Evolutionary conservation across 64 coral and sea anemone species (phyloP).

Genomic region (Pocillopora damicornis): DNA sequence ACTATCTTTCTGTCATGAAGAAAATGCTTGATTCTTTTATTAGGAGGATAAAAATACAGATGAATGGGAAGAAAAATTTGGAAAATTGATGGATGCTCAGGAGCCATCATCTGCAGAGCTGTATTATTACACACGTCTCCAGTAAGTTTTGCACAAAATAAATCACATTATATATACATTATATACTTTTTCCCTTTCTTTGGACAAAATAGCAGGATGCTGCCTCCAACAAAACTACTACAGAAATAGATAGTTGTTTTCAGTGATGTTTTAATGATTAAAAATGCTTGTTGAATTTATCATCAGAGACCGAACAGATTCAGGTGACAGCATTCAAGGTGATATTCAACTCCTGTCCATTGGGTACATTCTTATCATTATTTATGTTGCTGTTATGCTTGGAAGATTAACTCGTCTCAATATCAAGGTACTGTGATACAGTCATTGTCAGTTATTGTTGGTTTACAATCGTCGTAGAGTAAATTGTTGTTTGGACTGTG

Average conservation of each 20-base stretch:
- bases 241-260: too few species aligned
- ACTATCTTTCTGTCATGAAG: not conserved
- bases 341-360: constrained; percentile 76
- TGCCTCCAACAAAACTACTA: too few species aligned
- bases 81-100: constrained; percentile 30
- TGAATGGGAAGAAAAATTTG: constrained; percentile 54
- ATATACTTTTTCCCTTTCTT: too few species aligned
- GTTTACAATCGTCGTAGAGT: not conserved
- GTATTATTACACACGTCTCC: constrained; percentile 5
- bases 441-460: not conserved
- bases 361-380: constrained; percentile 88
- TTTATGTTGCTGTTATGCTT: constrained; percentile 86
- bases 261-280: not conserved
- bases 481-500: too few species aligned
- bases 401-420: constrained; percentile 85
- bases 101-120: not conserved
- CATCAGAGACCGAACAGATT: constrained; percentile 37
- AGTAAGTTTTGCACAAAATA: constrained; percentile 5
- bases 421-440: constrained; percentile 57
- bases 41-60: constrained; percentile 42
- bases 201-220: too few species aligned
- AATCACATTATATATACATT: too few species aligned
- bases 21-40: not conserved
- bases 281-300: not conserved
- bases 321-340: constrained; percentile 40